Evolutionary conservation across 2,113 vertebrate genomes (phyloP).

Genomic region (Azemiops feae): DNA sequence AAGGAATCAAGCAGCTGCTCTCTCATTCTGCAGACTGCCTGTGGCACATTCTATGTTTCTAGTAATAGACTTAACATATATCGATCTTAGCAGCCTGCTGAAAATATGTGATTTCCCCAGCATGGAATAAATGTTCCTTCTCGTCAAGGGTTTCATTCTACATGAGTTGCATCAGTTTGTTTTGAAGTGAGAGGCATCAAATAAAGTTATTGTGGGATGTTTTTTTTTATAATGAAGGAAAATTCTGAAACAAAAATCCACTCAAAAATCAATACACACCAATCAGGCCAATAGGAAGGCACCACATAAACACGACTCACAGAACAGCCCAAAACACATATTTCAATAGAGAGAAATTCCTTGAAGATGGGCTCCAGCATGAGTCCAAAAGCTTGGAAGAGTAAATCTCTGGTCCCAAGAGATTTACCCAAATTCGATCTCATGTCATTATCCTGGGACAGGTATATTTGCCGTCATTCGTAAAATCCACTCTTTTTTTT

Average conservation of each 20-base stretch:
- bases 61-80: slow-evolving; percentile 50
- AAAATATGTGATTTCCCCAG: slow-evolving; percentile 32
- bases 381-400: neutral
- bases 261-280: neutral
- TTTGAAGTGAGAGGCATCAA: neutral
- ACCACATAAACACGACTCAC: neutral
- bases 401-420: too few species aligned
- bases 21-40: slow-evolving; percentile 55
- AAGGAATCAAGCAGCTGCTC: slow-evolving; percentile 72
- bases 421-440: neutral
- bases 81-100: slow-evolving; percentile 24
- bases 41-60: slow-evolving; percentile 56
- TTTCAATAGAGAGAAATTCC: neutral
- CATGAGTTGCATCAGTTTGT: neutral
- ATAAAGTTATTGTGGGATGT: neutral
- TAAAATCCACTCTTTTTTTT: neutral
- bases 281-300: neutral
- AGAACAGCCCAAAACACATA: neutral
- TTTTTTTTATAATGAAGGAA: neutral
- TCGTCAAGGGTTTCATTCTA: neutral
- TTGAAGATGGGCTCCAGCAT: neutral
- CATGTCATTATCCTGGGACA: too few species aligned
- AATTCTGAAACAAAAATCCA: neutral
- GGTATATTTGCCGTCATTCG: neutral
- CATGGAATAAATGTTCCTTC: slow-evolving; percentile 6